Base-by-base conservation (phyloP, 2,888 invertebrate genomes). In the Tuta absoluta region DNA sequence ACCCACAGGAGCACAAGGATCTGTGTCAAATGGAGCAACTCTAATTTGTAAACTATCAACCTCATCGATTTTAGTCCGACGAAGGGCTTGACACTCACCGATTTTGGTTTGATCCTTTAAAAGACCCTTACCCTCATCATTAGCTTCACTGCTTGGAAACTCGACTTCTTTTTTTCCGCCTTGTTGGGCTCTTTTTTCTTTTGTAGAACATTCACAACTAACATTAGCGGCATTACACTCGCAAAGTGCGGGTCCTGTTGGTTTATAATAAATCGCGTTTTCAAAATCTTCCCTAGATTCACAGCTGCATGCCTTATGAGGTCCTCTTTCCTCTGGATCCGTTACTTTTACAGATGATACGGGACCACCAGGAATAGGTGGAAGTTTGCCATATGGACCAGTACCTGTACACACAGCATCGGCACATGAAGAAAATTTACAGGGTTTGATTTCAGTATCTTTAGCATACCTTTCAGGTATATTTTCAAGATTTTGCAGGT, bases 341-440 rank as follows among this genome's bases (percentile, higher is more conserved):
- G 33, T 56, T 14, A 56, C 17, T 56, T 17, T 56, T n/a, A 56
- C 33, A n/a, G 24, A n/a, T 17, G n/a, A 24, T 24, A 56, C 56
- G 14, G 56, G 17, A 56, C 56, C 56, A 33, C 56, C 33, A 14
- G 56, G 33, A n/a, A 56, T 56, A n/a, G 33, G 56, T 8, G 56
- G 33, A 56, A 33, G 56, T 28, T 24, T n/a, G n/a, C 56, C 56
- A 28, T 56, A 56, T 24, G 56, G 56, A 14, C 56, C 56, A 28
- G 28, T 56, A 4, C 56, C 56, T 56, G 56, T 24, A 56, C 56
- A 56, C 14, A 5, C n/a, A 28, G 23, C 8, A 17, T 56, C 56
- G n/a, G 24, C 24, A 2, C 56, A 56, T 4, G 24, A 33, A 17
- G 17, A n/a, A 17, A 56, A 56, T 10, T 28, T 33, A 56, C 56